Conservation (phyloP, 2,113 vertebrate genomes). For the mouse (Mus musculus) region GRCm39 chr7:67665501-67666000, state of each 20-base stretch:
- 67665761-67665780: not conserved
- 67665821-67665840: not conserved
- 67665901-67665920: not conserved
- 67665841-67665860: not conserved
- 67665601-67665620: not conserved
- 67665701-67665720: rapidly evolving
- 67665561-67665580: not conserved
- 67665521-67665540: not conserved
- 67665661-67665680: not conserved
- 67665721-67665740: not conserved
- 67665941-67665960: not conserved
- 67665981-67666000: not conserved
- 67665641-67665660: not conserved
- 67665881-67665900: not conserved
- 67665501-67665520: not conserved
- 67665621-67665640: not conserved
- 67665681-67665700: not conserved
- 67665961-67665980: not conserved
- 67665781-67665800: not conserved
- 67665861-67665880: not conserved
- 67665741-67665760: not conserved
- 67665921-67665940: not conserved
- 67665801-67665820: not conserved
- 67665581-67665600: not conserved
- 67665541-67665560: not conserved